These are phyloP conservation scores for Lordiphosa mommai DNA, from an alignment of 1,140 invertebrate genomes.

Conservation along the genomic window DNA sequence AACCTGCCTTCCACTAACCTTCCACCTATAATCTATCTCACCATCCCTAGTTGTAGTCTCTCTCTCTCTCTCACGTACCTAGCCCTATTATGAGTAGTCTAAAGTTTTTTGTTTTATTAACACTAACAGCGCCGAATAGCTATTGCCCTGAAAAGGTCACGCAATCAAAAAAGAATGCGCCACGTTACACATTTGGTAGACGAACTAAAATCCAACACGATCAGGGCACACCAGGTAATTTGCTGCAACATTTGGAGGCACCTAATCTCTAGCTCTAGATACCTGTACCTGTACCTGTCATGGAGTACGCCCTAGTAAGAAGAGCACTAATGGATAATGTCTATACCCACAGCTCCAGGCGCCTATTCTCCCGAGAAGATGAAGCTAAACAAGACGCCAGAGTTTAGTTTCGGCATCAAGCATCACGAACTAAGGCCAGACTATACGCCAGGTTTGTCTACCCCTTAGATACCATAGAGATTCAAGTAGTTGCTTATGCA, in stretches of 20 bases:
- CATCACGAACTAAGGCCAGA: constrained; percentile 84
- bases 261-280: constrained; percentile 8
- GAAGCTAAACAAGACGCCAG: constrained; percentile 82
- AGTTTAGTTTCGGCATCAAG: constrained; percentile 84
- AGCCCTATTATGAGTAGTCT: constrained; percentile 32
- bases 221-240: constrained; percentile 80
- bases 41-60: neutral
- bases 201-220: constrained; percentile 79
- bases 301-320: neutral
- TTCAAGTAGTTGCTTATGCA: constrained; percentile 1
- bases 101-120: constrained; percentile 69
- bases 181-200: constrained; percentile 79
- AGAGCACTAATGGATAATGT: constrained; percentile 14
- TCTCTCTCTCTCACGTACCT: neutral
- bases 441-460: constrained; percentile 84
- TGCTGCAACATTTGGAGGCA: constrained; percentile 5
- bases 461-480: neutral
- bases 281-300: constrained; percentile 10
- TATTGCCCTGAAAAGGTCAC: constrained; percentile 83
- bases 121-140: constrained; percentile 81
- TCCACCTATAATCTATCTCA: neutral
- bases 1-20: constrained; percentile 11
- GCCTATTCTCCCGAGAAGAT: constrained; percentile 84
- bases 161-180: constrained; percentile 82
- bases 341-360: constrained; percentile 81